Evolutionary conservation across 2,888 invertebrate genomes (phyloP), one percentile per base, ranked within the genome.

Genomic region (Molorchus minor): DNA sequence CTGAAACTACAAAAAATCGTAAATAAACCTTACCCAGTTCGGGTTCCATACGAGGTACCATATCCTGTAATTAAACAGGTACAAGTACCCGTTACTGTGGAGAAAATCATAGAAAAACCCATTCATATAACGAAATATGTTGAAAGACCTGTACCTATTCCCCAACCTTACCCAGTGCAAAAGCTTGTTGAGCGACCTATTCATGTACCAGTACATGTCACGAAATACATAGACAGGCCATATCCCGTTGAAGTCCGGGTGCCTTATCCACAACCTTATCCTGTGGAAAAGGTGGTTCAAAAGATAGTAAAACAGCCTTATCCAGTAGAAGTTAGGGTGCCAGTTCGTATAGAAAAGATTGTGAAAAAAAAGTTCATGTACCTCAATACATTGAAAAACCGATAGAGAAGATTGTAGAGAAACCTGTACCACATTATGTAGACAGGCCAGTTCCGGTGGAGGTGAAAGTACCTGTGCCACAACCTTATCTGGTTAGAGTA

Each of bases 341-440:
- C 78, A 0, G 83, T 84, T 69, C 84, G 45, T 55, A 77, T 84
- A 1, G 86, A 85, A 0, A 84, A 84, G 71, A 84, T 81, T 0
- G 82, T 85, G 0, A 83, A 61, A 85, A 84, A 53, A 84, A 85
- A 1, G 82, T 87, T 58, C 85, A 85, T 0, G 83, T 86, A 61
- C 85, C 86, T 64, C 77, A 40, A 54, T 79, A 44, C 69, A 75
- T 81, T 0, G 86, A 85, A 46, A 84, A 83, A 1, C 84, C 84
- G 0, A 65, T 84, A 80, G 64, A 80, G 79, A 3, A 80, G 80
- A 70, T 71, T 25, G 69, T 79, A 7, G 71, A 75, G 53, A 70
- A 71, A 13, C 74, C 71, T 3, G 71, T 76, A 12, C 69, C 73
- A 3, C 68, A 76, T 2, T 71, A 70, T 25, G 62, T 70, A 8